Percentiles rank a stretch among this genome's conserved stretches.
Evolutionary conservation across 2,113 vertebrate species (phyloP).

Genomic region (Calidris pygmaea): DNA sequence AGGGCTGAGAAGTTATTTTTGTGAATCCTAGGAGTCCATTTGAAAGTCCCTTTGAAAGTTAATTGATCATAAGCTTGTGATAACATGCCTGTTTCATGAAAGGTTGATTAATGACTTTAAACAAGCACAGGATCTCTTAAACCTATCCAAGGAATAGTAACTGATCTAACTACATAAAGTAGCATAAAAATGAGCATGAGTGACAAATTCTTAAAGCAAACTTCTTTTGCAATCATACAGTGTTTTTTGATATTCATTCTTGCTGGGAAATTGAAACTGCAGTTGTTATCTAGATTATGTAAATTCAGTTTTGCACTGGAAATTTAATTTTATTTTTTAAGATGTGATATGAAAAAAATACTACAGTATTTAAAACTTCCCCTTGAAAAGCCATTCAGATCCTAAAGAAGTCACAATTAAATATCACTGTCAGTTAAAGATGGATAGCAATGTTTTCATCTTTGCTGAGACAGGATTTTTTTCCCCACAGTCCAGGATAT

Average conservation of each 20-base stretch:
- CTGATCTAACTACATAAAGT: not conserved
- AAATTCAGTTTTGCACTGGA: not conserved
- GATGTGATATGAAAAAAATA: not conserved
- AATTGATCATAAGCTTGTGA: not conserved
- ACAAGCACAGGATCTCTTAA: not conserved
- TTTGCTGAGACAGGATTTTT: not conserved
- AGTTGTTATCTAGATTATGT: not conserved
- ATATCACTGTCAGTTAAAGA: not conserved
- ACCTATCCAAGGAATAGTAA: not conserved
- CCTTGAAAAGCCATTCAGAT: not conserved
- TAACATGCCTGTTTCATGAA: not conserved
- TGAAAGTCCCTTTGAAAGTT: not conserved
- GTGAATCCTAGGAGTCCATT: not conserved
- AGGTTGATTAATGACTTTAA: not conserved
- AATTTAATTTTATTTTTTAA: not conserved
- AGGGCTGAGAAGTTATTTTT: not conserved
- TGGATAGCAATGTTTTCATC: not conserved
- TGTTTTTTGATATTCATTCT: not conserved
- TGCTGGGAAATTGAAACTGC: not conserved
- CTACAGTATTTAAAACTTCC: not conserved
- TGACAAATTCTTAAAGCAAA: not conserved
- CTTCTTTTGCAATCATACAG: not conserved
- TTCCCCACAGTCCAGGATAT: not conserved
- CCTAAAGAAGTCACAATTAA: not conserved
- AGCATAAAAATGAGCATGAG: not conserved